Evolutionary conservation across 2,797 vertebrate species (phyloP), one percentile per base, ranked within the genome.

Genomic region (Sebastes trivittatus): DNA sequence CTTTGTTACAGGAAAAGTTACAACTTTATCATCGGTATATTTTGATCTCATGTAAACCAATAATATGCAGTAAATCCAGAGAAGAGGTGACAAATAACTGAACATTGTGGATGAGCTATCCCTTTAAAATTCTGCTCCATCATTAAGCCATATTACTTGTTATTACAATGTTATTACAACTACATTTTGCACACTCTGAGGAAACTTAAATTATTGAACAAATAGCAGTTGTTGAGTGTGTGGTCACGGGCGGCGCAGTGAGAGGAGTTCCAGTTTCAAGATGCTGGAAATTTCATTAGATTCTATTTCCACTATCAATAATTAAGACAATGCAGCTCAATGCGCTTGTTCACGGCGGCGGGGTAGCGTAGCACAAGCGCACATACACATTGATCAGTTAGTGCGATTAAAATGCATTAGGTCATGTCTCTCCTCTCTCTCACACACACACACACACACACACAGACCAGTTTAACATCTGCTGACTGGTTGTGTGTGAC

Each of bases 301-400:
- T 93, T 95, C 90, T 91, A 95, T 96, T 97, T 97, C 96, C 96
- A 96, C 91, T 89, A 96, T 97, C 86, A 97, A 97, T 98, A 96
- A 97, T 97, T 97, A 96, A 97, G 94, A 96, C 94, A 95, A 96
- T 93, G 92, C 90, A 94, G 91, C 84, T 81, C 74, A 38, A 67
- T 81, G 74, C 3, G 72, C 80, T 70, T 25, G 52, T 46, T 83
- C 55, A 65, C 29, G 11, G 80, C 4, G 55, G 60, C 38, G 61
- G 66, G 81, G 64, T n/a, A 56, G 70, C 72, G 75, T 61, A 69
- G 23, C 70, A 18, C 73, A 72, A 13, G 25, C 49, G 42, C 68
- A 18, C 73, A 70, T 25, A 25, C 49, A 60, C 71, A 66, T 10
- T 8, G 67, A 75, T 77, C 72, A 46, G 42, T 7, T 20, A 42